Evolutionary conservation across 2,797 vertebrate species (phyloP), one percentile per base, ranked within the genome.

Genomic region (Parotocinclus haroldoi): DNA sequence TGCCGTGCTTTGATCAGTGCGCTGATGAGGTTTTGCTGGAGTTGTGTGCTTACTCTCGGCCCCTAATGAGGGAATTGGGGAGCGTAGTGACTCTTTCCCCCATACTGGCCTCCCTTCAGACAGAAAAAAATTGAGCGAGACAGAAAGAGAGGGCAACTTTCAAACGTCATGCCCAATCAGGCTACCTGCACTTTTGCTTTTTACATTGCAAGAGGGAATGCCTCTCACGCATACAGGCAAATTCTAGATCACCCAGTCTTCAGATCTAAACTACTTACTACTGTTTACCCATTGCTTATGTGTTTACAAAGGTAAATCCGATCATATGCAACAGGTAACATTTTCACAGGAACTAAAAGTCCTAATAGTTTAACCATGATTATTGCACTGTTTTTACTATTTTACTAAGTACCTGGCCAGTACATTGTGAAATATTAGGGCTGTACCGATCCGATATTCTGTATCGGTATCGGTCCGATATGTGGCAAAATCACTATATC

Each of bases 11-110:
- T 98, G 94, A 97, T 95, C 92, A 95, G 85, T 77, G 84, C 84
- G 85, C 88, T 93, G 91, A 92, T 92, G 91, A 93, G 89, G 87
- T 90, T 92, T 89, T 40, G 89, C 89, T 86, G 68, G 77, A 88
- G 86, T 89, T 86, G 86, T 87, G 83, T 91, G 87, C 89, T 89
- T 91, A 92, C 87, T 91, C 87, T 66, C 92, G 87, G 86, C 87
- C 91, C 90, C 91, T 97, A 96, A 96, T 94, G 93, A 97, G 94
- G 92, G 91, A 91, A 95, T 94, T 93, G 92, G 92, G 92, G 91
- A 91, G 82, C 81, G 89, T 84, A 89, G 71, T 91, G 66, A 80
- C 82, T 91, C 91, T 74, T 92, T 91, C 90, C 38, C 86, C 88
- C 89, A 90, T 90, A 91, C 89, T 90, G 92, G 93, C 89, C 89